phyloP scores from a whole-genome alignment of 2,113 vertebrate species.

The Cyprinodon tularosa region DNA sequence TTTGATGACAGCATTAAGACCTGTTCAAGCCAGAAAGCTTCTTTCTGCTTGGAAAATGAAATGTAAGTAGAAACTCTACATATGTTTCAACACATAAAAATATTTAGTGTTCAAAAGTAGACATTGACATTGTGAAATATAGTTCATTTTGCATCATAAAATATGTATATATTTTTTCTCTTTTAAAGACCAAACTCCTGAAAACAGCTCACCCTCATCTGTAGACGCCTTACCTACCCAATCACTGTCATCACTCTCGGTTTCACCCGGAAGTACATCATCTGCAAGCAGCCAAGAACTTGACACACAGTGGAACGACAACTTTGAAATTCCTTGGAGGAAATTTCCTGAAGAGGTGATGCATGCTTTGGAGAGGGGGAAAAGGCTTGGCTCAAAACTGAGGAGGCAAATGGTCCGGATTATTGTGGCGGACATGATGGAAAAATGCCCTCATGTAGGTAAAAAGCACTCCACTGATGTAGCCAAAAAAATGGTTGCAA shows the following conservation, averaged over 20 bases:
- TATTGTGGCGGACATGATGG: conserved; percentile 20
- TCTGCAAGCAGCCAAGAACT: conserved; percentile 6
- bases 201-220: conserved; percentile 24
- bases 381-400: conserved; percentile 16
- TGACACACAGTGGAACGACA: conserved; percentile 11
- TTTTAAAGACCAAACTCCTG: conserved; percentile 19
- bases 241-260: conserved; percentile 2
- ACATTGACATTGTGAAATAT: conserved; percentile 8
- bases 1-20: conserved; percentile 21
- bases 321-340: conserved; percentile 25
- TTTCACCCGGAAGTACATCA: conserved; percentile 13
- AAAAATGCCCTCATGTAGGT: conserved; percentile 31
- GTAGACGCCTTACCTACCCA: conserved; percentile 18
- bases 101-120: neutral
- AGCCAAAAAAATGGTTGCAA: conserved; percentile 17
- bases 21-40: conserved; percentile 23
- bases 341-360: conserved; percentile 27
- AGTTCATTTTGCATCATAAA: neutral
- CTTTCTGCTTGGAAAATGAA: conserved; percentile 20
- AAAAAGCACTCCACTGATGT: conserved; percentile 18
- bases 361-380: conserved; percentile 17
- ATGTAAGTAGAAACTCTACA: conserved; percentile 14
- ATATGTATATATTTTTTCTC: neutral
- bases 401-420: conserved; percentile 33
- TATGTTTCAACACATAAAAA: no score